phyloP scores from a whole-genome alignment of 1,140 invertebrate species.

The Tetragnatha versicolor region DNA sequence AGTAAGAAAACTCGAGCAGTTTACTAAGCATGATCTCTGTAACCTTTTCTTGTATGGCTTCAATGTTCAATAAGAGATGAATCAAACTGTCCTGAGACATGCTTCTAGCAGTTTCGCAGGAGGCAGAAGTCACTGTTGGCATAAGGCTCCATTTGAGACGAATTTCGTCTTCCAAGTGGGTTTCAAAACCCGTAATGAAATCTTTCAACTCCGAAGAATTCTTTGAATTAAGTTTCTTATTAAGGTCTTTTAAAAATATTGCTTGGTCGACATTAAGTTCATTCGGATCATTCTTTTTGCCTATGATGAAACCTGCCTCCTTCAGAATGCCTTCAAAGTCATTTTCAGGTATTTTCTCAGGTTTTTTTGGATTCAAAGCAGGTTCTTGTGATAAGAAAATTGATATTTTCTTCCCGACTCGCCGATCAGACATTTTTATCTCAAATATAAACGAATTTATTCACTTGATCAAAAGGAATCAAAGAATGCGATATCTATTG shows the following conservation, averaged over 20 bases:
- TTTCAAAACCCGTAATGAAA: conserved; percentile 25
- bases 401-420: conserved; percentile 31
- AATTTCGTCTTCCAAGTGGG: conserved; percentile 41
- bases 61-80: conserved; percentile 39
- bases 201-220: not conserved
- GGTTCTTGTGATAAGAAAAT: conserved; percentile 37
- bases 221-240: conserved; percentile 13
- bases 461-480: not conserved
- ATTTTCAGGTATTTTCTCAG: not conserved
- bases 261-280: conserved; percentile 49
- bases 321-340: conserved; percentile 10
- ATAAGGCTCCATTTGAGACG: conserved; percentile 47
- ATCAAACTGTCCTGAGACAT: conserved; percentile 47
- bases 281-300: conserved; percentile 36
- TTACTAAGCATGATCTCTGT: conserved; percentile 30
- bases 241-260: conserved; percentile 31
- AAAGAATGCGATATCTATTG: not conserved
- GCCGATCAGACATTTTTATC: conserved; percentile 11
- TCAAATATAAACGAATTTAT: too few relatives aligned
- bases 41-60: conserved; percentile 46
- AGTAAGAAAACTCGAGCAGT: conserved; percentile 41
- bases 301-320: conserved; percentile 20
- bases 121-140: conserved; percentile 33
- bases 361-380: conserved; percentile 7
- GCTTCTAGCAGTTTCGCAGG: conserved; percentile 44